Evolutionary conservation across 2,113 vertebrate species (phyloP), one percentile per base, ranked within the genome.

Genomic region (Prunella fulvescens): DNA sequence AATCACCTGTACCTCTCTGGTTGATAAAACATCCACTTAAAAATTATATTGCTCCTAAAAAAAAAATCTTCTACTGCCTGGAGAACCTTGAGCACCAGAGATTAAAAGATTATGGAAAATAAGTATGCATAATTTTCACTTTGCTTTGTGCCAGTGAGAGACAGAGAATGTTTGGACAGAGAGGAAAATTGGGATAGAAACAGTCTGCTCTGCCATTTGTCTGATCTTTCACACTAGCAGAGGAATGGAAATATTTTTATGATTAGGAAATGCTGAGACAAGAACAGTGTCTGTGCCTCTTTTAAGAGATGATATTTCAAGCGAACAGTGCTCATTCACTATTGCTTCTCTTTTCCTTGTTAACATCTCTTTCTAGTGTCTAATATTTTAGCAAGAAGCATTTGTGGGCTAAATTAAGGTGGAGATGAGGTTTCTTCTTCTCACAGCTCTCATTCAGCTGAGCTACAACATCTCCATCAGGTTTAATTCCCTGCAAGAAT

Each of bases 191-290:
- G 64, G 86, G 69, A 92, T 81, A 70, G 80, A 96, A 88, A 88
- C 87, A 95, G 64, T 88, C 93, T 95, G 88, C 79, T 90, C 87
- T 86, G 85, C 88, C 94, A 92, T 90, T 96, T 95, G 67, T 90
- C 88, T 95, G 79, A 79, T 93, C 90, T 83, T 92, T 72, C 90
- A 94, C 61, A 78, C 47, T 22, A 86, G 83, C 60, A 76, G 67
- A 82, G 39, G 6, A 92, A 60, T 44, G n/a, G 80, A 96, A 96
- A 81, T 94, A 81, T 93, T 93, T 82, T 74, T 90, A 26, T 29
- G 61, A 74, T n/a, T 67, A 67, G 37, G 33, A 86, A 74, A 77
- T 19, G 22, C 69, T 56, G 62, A 90, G 80, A 70, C 28, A 88
- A 58, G 79, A 92, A 58, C 26, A 80, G 35, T 16, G 31, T 56